Base-by-base conservation (phyloP, 2,113 vertebrate species). In the Phylloscopus trochiloides region DNA sequence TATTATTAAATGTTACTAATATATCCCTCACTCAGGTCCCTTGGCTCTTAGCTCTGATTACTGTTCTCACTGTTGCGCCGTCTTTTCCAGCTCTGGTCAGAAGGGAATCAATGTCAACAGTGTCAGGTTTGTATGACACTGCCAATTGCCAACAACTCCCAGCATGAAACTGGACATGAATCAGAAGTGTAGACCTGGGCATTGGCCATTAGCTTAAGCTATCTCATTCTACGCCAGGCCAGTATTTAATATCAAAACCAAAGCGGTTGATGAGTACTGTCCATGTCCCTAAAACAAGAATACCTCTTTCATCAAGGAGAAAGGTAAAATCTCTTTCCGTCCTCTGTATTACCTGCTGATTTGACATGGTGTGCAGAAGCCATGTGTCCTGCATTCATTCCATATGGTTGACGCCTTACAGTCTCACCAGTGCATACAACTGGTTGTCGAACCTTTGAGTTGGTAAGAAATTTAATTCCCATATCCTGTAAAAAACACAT, bases 401-500 rank as follows among this genome's bases (percentile, higher is more conserved):
- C 29, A 25, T 78, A 72, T 3, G 78, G 19, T 1, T 42, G 28
- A n/a, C 87, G 91, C 34, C 95, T 94, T 40, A 55, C 26, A 42
- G 75, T 86, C 40, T 95, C 95, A 57, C 94, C n/a, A 32, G 70
- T 9, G 45, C 97, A 97, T 21, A 97, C 18, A 22, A 96, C 95
- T 47, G 97, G 97, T 8, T 97, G 96, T 26, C 45, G 93, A 80
- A 96, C 68, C 38, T 94, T 95, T 22, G 97, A 94, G 54, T 97
- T 97, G 54, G 96, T 97, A 68, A 97, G 91, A 73, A 97, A 78
- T 61, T 97, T 97, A 17, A 97, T 86, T 63, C 97, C 97, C 76
- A 95, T 96, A 18, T 94, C 96, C 97, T 97, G 86, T 70, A 65
- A 89, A 96, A 94, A 71, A 36, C 7, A 51, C 6, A 36, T 54